phyloP scores from a whole-genome alignment of 2,113 vertebrate genomes.

The Aphyosemion australe region DNA sequence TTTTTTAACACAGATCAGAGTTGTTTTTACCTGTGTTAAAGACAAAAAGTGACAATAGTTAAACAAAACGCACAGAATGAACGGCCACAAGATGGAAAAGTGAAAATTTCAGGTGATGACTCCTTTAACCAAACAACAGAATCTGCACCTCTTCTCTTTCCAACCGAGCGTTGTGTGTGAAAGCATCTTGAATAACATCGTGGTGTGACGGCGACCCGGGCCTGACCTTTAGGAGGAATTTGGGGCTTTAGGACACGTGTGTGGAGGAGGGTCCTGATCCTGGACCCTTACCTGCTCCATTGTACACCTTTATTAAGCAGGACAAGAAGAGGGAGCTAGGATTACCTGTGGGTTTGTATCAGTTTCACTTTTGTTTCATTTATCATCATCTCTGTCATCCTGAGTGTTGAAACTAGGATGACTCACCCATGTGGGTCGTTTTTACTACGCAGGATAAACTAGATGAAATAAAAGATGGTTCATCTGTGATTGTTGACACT shows the following conservation, averaged over 20 bases:
- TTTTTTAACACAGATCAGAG: no score
- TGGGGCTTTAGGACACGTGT: fast-evolving
- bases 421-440: constrained; percentile 4
- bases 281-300: background rate
- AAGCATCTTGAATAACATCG: background rate
- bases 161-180: background rate
- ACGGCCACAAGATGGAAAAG: no score
- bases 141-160: background rate
- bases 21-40: no score
- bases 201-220: background rate
- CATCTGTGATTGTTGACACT: no score
- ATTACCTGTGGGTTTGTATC: background rate
- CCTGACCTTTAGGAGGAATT: background rate
- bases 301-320: background rate
- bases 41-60: no score
- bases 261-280: background rate
- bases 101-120: no score
- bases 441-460: background rate
- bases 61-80: no score
- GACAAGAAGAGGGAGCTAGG: background rate
- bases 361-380: constrained; percentile 17
- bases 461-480: no score
- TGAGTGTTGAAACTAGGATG: background rate
- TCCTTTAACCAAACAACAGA: no score
- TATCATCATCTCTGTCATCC: background rate